Conservation (phyloP, 2,113 vertebrate species). For the Pygoscelis antarcticus region DNA sequence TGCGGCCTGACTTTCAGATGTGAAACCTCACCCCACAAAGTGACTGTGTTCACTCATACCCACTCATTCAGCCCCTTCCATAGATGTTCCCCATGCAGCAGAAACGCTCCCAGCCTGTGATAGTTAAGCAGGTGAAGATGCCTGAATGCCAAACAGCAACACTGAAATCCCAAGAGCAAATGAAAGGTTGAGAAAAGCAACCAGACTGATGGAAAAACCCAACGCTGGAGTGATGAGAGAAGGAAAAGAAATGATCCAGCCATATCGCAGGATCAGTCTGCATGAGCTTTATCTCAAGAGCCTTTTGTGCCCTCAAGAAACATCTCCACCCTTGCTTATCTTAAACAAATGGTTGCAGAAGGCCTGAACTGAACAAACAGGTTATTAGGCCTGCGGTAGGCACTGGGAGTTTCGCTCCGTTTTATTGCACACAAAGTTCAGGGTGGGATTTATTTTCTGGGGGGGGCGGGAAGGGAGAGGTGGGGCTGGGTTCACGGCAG, state of each 20-base stretch:
- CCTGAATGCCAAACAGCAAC: background rate
- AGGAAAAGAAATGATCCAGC: background rate
- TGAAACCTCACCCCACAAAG: background rate
- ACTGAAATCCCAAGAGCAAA: background rate
- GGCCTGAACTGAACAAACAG: slow-evolving; percentile 42
- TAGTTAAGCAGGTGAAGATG: background rate
- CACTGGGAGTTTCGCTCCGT: background rate
- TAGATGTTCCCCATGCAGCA: fast-evolving
- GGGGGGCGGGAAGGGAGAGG: background rate
- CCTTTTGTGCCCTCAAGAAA: slow-evolving; percentile 38
- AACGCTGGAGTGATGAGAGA: background rate
- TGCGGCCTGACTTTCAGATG: background rate
- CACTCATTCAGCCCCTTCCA: background rate
- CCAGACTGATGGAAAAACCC: background rate
- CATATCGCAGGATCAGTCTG: fast-evolving
- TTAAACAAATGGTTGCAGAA: slow-evolving; percentile 51
- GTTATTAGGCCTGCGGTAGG: background rate
- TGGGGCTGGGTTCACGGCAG: background rate
- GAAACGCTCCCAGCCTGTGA: background rate
- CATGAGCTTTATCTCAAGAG: slow-evolving; percentile 6
- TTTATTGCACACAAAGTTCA: slow-evolving; percentile 38
- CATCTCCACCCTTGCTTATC: slow-evolving; percentile 25
- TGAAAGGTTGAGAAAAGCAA: background rate
- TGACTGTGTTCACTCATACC: background rate
- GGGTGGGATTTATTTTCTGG: slow-evolving; percentile 9